Conservation (phyloP, 2,113 vertebrate species). For the Erpornis zantholeuca region DNA sequence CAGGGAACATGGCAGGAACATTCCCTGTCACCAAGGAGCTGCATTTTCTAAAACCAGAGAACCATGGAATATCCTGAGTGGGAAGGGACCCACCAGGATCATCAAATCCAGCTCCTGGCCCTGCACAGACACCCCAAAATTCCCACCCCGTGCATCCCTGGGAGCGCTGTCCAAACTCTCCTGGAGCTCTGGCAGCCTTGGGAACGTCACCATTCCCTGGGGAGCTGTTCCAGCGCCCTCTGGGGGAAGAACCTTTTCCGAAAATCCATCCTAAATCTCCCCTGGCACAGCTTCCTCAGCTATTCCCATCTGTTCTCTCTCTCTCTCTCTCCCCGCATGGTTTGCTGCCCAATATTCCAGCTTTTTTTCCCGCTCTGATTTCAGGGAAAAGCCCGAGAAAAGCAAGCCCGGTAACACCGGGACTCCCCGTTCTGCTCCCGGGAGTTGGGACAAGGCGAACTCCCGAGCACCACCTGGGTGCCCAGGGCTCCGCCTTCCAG, state of each 20-base stretch:
- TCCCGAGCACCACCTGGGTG: neutral
- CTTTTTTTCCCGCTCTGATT: neutral
- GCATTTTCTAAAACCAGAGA: neutral
- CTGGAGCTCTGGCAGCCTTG: neutral
- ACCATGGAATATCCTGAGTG: neutral
- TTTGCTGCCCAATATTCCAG: neutral
- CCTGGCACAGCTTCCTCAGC: neutral
- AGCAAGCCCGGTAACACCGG: fast-evolving
- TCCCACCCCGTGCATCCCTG: neutral
- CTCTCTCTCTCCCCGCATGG: no score
- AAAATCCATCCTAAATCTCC: neutral
- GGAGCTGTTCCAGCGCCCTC: neutral
- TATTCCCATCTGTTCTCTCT: neutral
- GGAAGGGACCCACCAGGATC: neutral
- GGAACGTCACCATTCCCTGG: neutral
- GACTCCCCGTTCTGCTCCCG: no score
- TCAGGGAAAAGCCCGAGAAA: neutral
- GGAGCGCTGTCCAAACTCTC: neutral
- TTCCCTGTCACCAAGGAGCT: neutral
- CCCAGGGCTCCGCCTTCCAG: neutral
- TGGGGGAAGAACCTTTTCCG: neutral
- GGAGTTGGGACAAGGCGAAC: neutral
- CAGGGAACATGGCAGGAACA: neutral
- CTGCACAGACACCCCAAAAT: neutral
- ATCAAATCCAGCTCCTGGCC: neutral